phyloP scores from a whole-genome alignment of 2,888 invertebrate species.

The Dusona sp. region DNA sequence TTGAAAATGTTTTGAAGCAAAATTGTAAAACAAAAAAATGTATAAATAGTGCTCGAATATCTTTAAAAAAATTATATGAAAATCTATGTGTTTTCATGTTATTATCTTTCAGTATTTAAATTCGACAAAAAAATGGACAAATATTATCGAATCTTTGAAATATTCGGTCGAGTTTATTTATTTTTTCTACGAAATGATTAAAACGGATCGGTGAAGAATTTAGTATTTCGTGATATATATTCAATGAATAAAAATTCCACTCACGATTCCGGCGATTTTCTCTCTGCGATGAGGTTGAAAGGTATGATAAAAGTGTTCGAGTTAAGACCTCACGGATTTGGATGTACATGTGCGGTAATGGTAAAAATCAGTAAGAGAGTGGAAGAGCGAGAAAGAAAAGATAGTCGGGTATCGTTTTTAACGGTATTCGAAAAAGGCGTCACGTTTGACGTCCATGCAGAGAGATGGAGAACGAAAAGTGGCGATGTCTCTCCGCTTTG shows the following conservation, averaged over 20 bases:
- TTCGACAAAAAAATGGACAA: background rate
- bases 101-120: too few relatives aligned
- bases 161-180: background rate
- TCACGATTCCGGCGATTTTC: conserved; percentile 56
- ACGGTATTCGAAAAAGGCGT: conserved; percentile 61
- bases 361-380: conserved; percentile 25
- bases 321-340: conserved; percentile 26
- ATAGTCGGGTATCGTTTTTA: conserved; percentile 52
- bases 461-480: background rate
- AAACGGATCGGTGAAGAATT: conserved; percentile 30
- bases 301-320: conserved; percentile 14
- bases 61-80: too few relatives aligned
- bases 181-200: background rate
- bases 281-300: conserved; percentile 24
- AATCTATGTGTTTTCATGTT: too few relatives aligned
- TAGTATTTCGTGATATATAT: conserved; percentile 20
- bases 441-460: conserved; percentile 24
- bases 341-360: conserved; percentile 17
- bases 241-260: conserved; percentile 35
- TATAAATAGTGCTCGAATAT: too few relatives aligned
- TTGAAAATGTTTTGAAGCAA: too few relatives aligned
- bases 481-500: conserved; percentile 50
- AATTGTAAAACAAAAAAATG: too few relatives aligned
- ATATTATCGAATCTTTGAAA: background rate
- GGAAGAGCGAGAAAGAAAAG: conserved; percentile 14